Evolutionary conservation across 2,888 invertebrate genomes (phyloP).

Genomic region (Brachypterus glaber): DNA sequence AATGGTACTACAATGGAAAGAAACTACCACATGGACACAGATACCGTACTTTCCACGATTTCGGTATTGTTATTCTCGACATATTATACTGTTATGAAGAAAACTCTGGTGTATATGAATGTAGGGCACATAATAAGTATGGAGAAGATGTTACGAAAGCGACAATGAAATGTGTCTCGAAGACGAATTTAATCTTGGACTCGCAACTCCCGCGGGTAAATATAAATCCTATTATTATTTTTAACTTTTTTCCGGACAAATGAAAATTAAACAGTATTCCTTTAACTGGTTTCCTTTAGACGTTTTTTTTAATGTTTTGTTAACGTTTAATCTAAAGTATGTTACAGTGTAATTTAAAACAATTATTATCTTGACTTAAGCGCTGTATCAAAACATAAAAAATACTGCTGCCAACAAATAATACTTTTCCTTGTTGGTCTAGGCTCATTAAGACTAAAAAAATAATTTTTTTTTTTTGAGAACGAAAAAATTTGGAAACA

Average conservation of each 20-base stretch:
- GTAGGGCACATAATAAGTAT: conserved; percentile 83
- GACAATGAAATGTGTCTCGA: conserved; percentile 75
- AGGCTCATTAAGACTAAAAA: too few species aligned
- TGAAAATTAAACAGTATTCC: conserved; percentile 8
- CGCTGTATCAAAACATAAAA: too few species aligned
- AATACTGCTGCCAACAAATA: too few species aligned
- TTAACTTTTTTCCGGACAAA: not conserved
- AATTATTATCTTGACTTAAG: too few species aligned
- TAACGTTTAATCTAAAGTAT: too few species aligned
- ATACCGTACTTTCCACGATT: conserved; percentile 95
- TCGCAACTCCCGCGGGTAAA: conserved; percentile 83
- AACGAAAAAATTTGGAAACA: too few species aligned
- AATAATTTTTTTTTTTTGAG: too few species aligned
- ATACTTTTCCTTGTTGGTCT: too few species aligned
- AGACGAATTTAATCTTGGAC: conserved; percentile 81
- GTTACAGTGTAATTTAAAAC: too few species aligned
- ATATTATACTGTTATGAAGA: conserved; percentile 94
- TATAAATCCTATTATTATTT: conserved; percentile 15
- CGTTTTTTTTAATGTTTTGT: too few species aligned
- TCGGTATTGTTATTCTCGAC: conserved; percentile 92
- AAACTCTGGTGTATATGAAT: conserved; percentile 90
- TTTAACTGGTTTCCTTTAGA: conserved; percentile 3
- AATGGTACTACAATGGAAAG: conserved; percentile 92
- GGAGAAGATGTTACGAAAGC: conserved; percentile 83
- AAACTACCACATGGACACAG: conserved; percentile 91